phyloP scores from a whole-genome alignment of 2,113 vertebrate species.

The Mustelus asterias region DNA sequence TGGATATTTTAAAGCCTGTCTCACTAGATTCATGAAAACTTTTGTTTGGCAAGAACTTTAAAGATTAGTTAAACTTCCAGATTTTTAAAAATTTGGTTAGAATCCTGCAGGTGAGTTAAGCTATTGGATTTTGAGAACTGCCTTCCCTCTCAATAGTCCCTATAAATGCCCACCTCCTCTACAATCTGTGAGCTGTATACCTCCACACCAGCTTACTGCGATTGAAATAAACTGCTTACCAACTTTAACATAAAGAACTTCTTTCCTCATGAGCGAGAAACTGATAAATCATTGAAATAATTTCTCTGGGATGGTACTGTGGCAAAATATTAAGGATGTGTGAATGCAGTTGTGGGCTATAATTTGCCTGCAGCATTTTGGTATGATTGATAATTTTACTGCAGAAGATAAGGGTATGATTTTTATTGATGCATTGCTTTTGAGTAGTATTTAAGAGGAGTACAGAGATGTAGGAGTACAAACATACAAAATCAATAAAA shows the following conservation, averaged over 20 bases:
- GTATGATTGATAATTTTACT: neutral
- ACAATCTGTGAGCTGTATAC: neutral
- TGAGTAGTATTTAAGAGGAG: neutral
- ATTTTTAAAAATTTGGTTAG: neutral
- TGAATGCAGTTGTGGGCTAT: neutral
- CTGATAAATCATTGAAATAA: neutral
- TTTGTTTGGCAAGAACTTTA: neutral
- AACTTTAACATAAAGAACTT: neutral
- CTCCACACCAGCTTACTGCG: neutral
- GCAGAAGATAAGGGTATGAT: neutral
- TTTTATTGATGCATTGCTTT: neutral
- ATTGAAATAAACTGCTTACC: neutral
- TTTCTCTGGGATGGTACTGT: neutral
- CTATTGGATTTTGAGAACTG: neutral
- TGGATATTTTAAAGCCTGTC: neutral
- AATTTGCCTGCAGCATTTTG: neutral
- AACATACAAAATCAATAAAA: neutral
- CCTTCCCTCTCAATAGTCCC: neutral
- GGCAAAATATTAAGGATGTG: neutral
- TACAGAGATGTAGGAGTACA: neutral
- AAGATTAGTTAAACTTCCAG: neutral
- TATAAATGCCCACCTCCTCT: neutral
- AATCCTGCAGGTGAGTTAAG: neutral
- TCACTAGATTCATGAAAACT: neutral
- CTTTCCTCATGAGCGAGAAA: neutral